Base-by-base conservation (phyloP, 2,888 invertebrate genomes). In the Limnephilus lunatus region DNA sequence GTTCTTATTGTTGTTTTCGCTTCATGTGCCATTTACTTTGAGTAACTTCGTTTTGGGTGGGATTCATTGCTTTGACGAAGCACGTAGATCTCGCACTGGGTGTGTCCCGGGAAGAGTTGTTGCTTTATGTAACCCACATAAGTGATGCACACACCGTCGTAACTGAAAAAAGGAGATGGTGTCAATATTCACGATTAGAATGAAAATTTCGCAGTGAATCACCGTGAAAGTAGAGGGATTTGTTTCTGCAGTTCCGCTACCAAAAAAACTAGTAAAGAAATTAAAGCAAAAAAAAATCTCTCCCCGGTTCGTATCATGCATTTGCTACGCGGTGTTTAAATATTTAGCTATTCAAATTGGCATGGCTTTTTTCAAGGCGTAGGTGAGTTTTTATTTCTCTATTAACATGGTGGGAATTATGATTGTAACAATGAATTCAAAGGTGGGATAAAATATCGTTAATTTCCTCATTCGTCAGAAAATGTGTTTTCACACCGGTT, bases 101-200 rank as follows among this genome's bases (percentile, higher is more conserved):
- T 68, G 68, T 83, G 32, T 83, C 35, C 83, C 32, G 83, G 83
- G 31, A 83, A 83, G 83, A 83, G 83, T 86, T 35, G 85, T 44
- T 44, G 44, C 44, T 86, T 86, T 86, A 86, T 30, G 86, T 86
- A 86, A 86, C 86, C 86, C 86, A 86, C 86, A 86, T 86, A 48
- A 86, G 86, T 19, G 44, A 86, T 86, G 86, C 86, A 86, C 86
- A 44, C 86, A 86, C 44, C 44, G 86, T 86, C 86, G 86, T 30
- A 86, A 25, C n/a, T n/a, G 3, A 39, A 44, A 44, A 30, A 39
- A 3, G 86, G 44, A n/a, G 86, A 86, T 44, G 86, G 30, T 44
- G 30, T 44, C 44, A 44, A 44, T 44, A 44, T 44, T 86, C 86
- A 44, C 86, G 48, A 30, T 44, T 86, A 44, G 86, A 86, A 86